These are phyloP conservation scores for Brotula barbata DNA, from an alignment of 2,797 vertebrate species.

Conservation along the genomic window DNA sequence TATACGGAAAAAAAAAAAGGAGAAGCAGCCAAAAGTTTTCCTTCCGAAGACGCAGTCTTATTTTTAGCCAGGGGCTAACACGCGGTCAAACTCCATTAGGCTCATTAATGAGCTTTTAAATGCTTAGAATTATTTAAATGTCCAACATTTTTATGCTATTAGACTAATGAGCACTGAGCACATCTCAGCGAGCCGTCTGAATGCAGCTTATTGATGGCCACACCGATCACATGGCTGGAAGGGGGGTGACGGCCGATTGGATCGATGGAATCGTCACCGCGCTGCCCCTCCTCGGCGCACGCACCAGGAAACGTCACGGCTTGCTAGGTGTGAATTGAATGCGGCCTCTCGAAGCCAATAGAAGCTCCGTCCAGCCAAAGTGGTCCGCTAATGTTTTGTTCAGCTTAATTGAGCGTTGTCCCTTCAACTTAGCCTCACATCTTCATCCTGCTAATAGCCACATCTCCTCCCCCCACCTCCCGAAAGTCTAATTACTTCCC, in stretches of 20 bases:
- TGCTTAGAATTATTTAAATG: slow-evolving; percentile 60
- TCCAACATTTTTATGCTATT: slow-evolving; percentile 39
- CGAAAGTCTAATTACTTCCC: slow-evolving; percentile 73
- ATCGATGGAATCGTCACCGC: slow-evolving; percentile 34
- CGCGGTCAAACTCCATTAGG: slow-evolving; percentile 66
- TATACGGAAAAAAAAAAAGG: slow-evolving; percentile 40
- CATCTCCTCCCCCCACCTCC: slow-evolving; percentile 39
- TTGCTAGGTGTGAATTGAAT: slow-evolving; percentile 77
- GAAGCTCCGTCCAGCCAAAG: slow-evolving; percentile 69
- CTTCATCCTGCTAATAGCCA: slow-evolving; percentile 71
- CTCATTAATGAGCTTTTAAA: slow-evolving; percentile 70
- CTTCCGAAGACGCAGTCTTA: slow-evolving; percentile 47
- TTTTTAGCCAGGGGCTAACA: slow-evolving; percentile 56
- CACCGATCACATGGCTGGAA: slow-evolving; percentile 8
- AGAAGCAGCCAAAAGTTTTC: slow-evolving; percentile 49
- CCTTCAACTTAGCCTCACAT: slow-evolving; percentile 78
- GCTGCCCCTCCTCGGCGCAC: slow-evolving; percentile 56
- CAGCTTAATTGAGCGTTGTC: slow-evolving; percentile 81
- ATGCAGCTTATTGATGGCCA: slow-evolving; percentile 22
- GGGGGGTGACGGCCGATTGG: slow-evolving; percentile 56
- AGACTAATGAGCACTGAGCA: slow-evolving; percentile 46
- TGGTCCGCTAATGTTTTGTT: slow-evolving; percentile 81
- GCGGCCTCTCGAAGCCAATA: slow-evolving; percentile 74
- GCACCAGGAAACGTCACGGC: slow-evolving; percentile 71
- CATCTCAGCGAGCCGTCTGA: slow-evolving; percentile 16